Evolutionary conservation across 2,888 invertebrate genomes (phyloP), one percentile per base, ranked within the genome.

Genomic region (Leptopterna dolabrata): DNA sequence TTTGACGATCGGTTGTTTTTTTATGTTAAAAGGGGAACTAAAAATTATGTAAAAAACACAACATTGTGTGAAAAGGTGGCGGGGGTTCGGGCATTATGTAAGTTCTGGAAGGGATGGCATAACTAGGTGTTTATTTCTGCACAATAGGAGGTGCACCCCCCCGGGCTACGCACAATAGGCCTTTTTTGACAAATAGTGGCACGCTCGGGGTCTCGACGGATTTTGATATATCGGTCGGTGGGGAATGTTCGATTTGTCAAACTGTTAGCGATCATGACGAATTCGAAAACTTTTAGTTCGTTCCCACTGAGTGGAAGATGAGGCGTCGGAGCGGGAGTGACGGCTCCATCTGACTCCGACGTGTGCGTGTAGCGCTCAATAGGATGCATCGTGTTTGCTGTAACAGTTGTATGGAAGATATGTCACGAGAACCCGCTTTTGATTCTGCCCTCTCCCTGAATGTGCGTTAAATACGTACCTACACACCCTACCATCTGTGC

Each of bases 81-180:
- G 27, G 24, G 24, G 55, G 29, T n/a, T n/a, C n/a, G 45, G 81
- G 78, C 81, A 51, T 81, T 81, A 24, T 81, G 81, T 81, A 81
- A 81, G 81, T 81, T 81, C 55, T 55, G 81, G 63, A 71, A 43
- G 63, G 83, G 83, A 83, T 29, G 51, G 81, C 27, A 81, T 83
- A 83, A 83, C 83, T 83, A 83, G 83, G 83, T 83, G 83, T 83
- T 83, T 83, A 83, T 83, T 83, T 70, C 83, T n/a, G 41, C 70
- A 83, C 83, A 83, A 83, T n/a, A 36, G 16, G 83, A 63, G 70
- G 24, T 41, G 36, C 36, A 70, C 80, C 83, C 83, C 83, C 80
- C 83, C 83, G 16, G 27, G 81, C 16, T 55, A 55, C 4, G 55
- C 29, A 55, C 81, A 83, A 83, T 24, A 43, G 83, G 19, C 27